A percentile compares a stretch with the other conserved stretches of the same genome.
Conservation (phyloP, 2,113 vertebrate genomes). For the Crotalus viridis region DNA sequence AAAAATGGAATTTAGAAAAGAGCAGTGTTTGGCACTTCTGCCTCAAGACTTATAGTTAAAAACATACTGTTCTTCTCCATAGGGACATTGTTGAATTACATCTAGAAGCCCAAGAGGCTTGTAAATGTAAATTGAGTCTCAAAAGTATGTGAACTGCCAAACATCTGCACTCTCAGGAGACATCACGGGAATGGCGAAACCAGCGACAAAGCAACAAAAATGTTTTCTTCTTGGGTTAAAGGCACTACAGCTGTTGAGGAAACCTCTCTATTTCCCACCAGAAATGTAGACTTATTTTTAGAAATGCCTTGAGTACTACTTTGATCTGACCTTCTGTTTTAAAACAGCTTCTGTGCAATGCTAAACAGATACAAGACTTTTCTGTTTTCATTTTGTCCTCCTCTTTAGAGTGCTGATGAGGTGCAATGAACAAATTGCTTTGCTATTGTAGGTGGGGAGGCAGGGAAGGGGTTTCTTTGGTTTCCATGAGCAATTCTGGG, state of each 20-base stretch:
- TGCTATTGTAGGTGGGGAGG: neutral
- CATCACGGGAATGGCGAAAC: neutral
- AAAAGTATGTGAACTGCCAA: constrained; percentile 57
- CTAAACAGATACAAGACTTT: neutral
- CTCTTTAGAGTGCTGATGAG: neutral
- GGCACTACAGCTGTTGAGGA: constrained; percentile 34
- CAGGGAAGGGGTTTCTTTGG: neutral
- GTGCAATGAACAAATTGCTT: neutral
- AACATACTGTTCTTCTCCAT: constrained; percentile 20
- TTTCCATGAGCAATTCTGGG: neutral
- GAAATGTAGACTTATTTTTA: constrained; percentile 12
- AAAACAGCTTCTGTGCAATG: neutral
- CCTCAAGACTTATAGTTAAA: neutral
- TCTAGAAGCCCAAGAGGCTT: neutral
- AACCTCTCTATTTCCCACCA: constrained; percentile 14
- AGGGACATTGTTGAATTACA: neutral
- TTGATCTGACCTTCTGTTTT: neutral
- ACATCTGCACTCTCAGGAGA: constrained; percentile 29
- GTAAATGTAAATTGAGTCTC: neutral
- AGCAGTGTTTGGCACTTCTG: neutral
- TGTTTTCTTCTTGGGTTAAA: constrained; percentile 35
- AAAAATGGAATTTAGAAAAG: too few relatives aligned
- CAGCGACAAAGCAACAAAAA: accelerated
- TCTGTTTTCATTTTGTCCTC: neutral
- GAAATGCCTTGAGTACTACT: constrained; percentile 10